Base-by-base conservation (phyloP, 2,113 vertebrate species). In the Eurypyga helias region DNA sequence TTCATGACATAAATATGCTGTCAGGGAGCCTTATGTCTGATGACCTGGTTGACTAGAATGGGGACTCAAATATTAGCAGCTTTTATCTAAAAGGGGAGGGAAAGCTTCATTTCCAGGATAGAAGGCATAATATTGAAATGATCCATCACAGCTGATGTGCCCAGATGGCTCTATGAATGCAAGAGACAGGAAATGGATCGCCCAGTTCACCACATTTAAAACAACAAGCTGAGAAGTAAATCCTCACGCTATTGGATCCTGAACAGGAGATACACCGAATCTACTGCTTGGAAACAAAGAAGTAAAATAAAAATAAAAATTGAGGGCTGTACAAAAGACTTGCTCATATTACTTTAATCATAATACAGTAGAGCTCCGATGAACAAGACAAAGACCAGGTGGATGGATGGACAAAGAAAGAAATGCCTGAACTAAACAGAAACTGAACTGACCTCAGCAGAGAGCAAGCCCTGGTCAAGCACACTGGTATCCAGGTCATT, bases 71-170 rank as follows among this genome's bases (percentile, higher is more conserved):
- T 89, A 95, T 95, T 69, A 87, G 83, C 87, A 95, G 96, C 61
- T 96, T 95, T 96, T 31, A 23, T 82, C 81, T 46, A 15, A 54
- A 85, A 87, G 52, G n/a, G 66, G 73, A 96, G 66, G 87, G 61
- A 46, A 87, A 46, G 45, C 73, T 85, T 65, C 52, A 31, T 85
- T 92, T 92, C 72, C 54, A 76, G 89, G 89, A 67, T 86, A 91
- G 91, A 95, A 95, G 73, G 82, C 28, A 16, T 5, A 64, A 75
- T 91, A 95, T 72, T 87, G 85, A 84, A 96, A 95, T 89, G 61
- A 95, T 96, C 89, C 90, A 95, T 92, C 89, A 54, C 73, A 93
- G 90, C 86, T 95, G 92, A 95, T 79, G 83, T 15, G 58, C 62
- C 84, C 94, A 93, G 94, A 93, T 97, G 91, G 86, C 81, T 96